Evolutionary conservation across 2,888 invertebrate species (phyloP), one percentile per base, ranked within the genome.

Genomic region (Nomada flava): DNA sequence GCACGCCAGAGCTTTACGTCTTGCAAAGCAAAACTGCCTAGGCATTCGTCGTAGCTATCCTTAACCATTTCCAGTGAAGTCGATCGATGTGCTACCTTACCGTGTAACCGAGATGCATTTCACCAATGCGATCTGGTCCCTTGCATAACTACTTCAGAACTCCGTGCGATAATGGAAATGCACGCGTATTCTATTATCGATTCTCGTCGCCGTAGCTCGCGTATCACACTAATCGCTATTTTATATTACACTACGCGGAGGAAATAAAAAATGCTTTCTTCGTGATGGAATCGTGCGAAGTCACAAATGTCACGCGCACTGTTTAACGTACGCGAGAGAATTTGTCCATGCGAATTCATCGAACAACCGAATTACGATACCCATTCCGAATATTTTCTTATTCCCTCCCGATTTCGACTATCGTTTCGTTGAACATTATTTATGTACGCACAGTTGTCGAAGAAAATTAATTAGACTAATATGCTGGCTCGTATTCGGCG

Each of bases 131-230:
- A 82, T 53, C 76, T 55, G 71, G 62, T 69, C 53, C 60, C 36
- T 64, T 76, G 68, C 52, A 59, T 68, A 72, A 76, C 82, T 82
- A 82, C 82, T 81, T 85, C 67, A 86, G 71, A 85, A 85, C 69
- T 79, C 73, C 70, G 79, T 82, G 85, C 63, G 74, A 74, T 76
- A 83, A 85, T 60, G 73, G 70, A 42, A 72, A 83, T 68, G 44
- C 71, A 75, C 75, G 75, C 79, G 70, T 85, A 76, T 73, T 36
- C 67, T 77, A 47, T 60, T 5, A 59, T 75, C 62, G 71, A 71
- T 80, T 80, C 53, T 57, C 15, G 26, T 65, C 53, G 26, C 29
- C 60, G 75, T 50, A 44, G 67, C 62, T 70, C 70, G 69, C 50
- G 63, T 69, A 57, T 59, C 63, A 63, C 47, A 47, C 55, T 42